phyloP scores from a whole-genome alignment of 2,888 invertebrate species.

The Chrysolina americana region DNA sequence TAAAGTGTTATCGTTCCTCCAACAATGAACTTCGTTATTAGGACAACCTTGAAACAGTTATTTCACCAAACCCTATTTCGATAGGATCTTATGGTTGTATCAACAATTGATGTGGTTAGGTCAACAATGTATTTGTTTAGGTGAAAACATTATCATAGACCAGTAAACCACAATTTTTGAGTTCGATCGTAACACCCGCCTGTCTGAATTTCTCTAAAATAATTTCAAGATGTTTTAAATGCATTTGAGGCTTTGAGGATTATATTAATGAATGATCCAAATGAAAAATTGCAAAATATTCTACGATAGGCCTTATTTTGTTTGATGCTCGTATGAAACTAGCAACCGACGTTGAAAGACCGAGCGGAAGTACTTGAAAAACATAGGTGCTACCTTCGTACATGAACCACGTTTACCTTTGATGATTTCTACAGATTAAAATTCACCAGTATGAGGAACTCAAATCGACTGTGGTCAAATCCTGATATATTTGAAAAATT shows the following conservation, averaged over 20 bases:
- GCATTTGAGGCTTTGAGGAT: slow-evolving; percentile 25
- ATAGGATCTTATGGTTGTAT: too few relatives aligned
- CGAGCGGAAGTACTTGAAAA: not conserved
- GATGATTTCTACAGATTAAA: not conserved
- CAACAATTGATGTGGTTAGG: too few relatives aligned
- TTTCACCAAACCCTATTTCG: too few relatives aligned
- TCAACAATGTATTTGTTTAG: too few relatives aligned
- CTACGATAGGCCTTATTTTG: slow-evolving; percentile 18
- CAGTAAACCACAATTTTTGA: too few relatives aligned
- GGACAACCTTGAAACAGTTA: too few relatives aligned
- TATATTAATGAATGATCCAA: slow-evolving; percentile 6
- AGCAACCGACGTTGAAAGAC: not conserved
- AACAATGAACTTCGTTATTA: too few relatives aligned
- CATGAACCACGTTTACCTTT: not conserved
- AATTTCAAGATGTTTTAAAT: slow-evolving; percentile 38
- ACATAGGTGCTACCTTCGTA: too few relatives aligned
- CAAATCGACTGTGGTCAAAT: slow-evolving; percentile 25
- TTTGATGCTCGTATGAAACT: slow-evolving; percentile 17
- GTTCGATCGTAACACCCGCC: too few relatives aligned
- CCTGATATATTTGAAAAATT: slow-evolving; percentile 24
- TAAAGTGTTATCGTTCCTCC: too few relatives aligned
- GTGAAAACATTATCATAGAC: too few relatives aligned
- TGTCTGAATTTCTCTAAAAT: slow-evolving; percentile 31
- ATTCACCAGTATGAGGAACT: not conserved
- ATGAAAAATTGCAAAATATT: not conserved